phyloP scores from a whole-genome alignment of 1,140 invertebrate species.

The Rhagoletis pomonella region DNA sequence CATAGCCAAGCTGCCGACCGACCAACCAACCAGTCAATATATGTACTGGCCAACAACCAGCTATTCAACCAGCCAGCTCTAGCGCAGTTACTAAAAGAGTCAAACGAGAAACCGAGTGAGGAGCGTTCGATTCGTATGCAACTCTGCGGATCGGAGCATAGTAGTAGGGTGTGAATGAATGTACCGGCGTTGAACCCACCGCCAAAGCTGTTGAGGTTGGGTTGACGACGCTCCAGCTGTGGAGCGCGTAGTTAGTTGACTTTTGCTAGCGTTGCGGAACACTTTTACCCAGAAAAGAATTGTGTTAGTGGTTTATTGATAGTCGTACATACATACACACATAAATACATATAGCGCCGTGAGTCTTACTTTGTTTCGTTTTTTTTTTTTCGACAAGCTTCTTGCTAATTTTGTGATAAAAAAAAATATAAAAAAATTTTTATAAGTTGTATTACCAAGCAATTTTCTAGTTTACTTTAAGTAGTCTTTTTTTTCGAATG shows the following conservation, averaged over 20 bases:
- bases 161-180: neutral
- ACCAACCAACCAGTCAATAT: neutral
- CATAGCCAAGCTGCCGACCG: neutral
- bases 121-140: neutral
- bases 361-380: too few species aligned
- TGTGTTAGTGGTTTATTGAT: slow-evolving; percentile 31
- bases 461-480: neutral
- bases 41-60: too few species aligned
- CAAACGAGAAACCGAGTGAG: slow-evolving; percentile 33
- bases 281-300: slow-evolving; percentile 45
- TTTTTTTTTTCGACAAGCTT: slow-evolving; percentile 39
- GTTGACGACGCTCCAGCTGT: neutral
- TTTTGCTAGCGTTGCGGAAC: slow-evolving; percentile 46
- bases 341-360: too few species aligned
- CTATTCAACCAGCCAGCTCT: too few species aligned
- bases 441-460: neutral
- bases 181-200: neutral
- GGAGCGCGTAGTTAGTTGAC: slow-evolving; percentile 42
- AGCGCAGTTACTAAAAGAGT: slow-evolving; percentile 26
- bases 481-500: neutral
- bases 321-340: neutral
- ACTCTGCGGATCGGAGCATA: neutral
- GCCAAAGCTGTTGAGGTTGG: neutral
- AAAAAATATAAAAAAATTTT: slow-evolving; percentile 34
- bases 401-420: slow-evolving; percentile 1